Percentiles rank a stretch among this genome's conserved stretches.
Evolutionary conservation across 2,113 vertebrate genomes (phyloP).

Genomic region (Anolis sagrei): DNA sequence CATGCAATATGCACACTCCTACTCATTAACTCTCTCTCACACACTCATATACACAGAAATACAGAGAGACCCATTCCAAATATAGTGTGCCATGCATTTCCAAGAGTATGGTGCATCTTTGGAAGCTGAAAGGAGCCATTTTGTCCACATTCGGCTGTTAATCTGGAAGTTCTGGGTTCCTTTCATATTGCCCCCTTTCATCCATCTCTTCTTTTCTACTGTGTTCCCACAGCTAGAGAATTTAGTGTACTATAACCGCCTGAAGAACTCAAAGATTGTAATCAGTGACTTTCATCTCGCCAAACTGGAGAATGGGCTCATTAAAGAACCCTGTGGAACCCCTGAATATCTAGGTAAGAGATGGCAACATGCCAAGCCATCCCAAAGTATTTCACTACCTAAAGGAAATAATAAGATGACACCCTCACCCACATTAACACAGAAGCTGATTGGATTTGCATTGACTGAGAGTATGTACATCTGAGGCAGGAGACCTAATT

Average conservation of each 20-base stretch:
- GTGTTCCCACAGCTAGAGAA: slow-evolving; percentile 87
- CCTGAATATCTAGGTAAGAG: slow-evolving; percentile 95
- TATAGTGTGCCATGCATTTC: background rate
- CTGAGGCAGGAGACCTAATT: background rate
- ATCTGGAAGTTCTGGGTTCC: accelerated
- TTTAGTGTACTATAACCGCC: slow-evolving; percentile 95
- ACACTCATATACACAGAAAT: background rate
- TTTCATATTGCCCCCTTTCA: background rate
- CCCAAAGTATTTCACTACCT: too few species aligned
- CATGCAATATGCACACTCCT: background rate
- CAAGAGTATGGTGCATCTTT: background rate
- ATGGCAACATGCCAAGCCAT: background rate
- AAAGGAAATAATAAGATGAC: too few species aligned
- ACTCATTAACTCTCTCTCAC: too few species aligned
- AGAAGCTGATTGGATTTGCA: background rate
- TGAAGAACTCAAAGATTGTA: slow-evolving; percentile 99
- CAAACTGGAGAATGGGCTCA: slow-evolving; percentile 95
- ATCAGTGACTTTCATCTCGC: slow-evolving; percentile 98
- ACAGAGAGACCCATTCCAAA: background rate
- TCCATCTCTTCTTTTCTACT: background rate
- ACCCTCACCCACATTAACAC: background rate
- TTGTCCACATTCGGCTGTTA: background rate
- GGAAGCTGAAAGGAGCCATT: too few species aligned
- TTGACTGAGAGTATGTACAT: too few species aligned
- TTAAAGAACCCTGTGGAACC: slow-evolving; percentile 97